These are phyloP conservation scores for Leucania comma DNA, from an alignment of 2,888 invertebrate genomes.

Conservation along the genomic window DNA sequence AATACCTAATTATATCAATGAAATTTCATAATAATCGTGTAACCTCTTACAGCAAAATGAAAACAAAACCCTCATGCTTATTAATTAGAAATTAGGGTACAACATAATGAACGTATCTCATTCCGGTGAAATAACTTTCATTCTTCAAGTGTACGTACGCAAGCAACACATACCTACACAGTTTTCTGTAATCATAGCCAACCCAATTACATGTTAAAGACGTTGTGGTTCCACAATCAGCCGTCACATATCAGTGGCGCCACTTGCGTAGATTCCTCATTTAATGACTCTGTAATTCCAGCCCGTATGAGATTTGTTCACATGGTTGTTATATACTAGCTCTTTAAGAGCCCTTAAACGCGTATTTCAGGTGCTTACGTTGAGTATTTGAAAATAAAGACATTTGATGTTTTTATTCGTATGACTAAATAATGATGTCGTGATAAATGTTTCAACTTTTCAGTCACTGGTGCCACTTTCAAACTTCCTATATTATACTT, in stretches of 20 bases:
- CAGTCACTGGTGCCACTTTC: too few species aligned
- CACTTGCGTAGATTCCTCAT: conserved; percentile 34
- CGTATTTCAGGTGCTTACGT: conserved; percentile 2
- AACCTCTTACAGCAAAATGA: background rate
- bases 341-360: conserved; percentile 12
- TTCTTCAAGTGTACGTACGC: conserved; percentile 6
- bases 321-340: conserved; percentile 23
- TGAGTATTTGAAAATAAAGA: background rate
- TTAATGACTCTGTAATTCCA: conserved; percentile 33
- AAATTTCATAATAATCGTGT: conserved; percentile 3
- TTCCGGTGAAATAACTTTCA: conserved; percentile 30
- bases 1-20: background rate
- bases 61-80: conserved; percentile 13
- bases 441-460: background rate
- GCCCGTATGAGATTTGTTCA: conserved; percentile 1
- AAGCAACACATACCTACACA: conserved; percentile 14
- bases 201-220: conserved; percentile 49
- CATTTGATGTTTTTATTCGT: background rate
- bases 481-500: too few species aligned
- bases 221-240: conserved; percentile 38
- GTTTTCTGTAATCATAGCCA: conserved; percentile 32
- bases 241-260: conserved; percentile 28
- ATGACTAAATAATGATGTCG: background rate
- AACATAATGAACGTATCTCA: conserved; percentile 18
- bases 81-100: conserved; percentile 30